These are phyloP conservation scores for Auanema freiburgensis DNA, from an alignment of 2,888 invertebrate species.

Conservation along the genomic window DNA sequence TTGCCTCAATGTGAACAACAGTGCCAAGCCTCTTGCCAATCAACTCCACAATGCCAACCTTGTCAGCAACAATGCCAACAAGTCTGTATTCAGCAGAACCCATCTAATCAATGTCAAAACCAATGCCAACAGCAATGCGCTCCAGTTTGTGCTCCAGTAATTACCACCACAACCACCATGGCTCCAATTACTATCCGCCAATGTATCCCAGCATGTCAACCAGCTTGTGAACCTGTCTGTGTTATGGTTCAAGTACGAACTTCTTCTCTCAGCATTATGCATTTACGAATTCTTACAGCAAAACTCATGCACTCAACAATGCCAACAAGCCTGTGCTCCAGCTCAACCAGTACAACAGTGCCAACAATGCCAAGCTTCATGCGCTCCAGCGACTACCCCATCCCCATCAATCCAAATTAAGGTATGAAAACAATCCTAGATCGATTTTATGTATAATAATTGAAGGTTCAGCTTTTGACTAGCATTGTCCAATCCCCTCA, in stretches of 20 bases:
- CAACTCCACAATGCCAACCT: constrained; percentile 6
- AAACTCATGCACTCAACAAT: constrained; percentile 20
- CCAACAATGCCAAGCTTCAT: constrained; percentile 30
- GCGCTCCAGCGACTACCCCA: constrained; percentile 18
- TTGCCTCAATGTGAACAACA: constrained; percentile 28
- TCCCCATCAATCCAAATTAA: constrained; percentile 16
- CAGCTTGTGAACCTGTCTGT: constrained; percentile 30
- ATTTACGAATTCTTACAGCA: background rate
- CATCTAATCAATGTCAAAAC: constrained; percentile 25
- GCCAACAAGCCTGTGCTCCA: constrained; percentile 25
- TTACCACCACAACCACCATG: constrained; percentile 26
- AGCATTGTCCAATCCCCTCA: constrained; percentile 35
- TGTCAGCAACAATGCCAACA: constrained; percentile 12
- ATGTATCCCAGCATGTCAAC: constrained; percentile 30
- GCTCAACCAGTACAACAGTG: constrained; percentile 20
- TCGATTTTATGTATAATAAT: background rate
- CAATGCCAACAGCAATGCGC: constrained; percentile 35
- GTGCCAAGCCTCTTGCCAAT: constrained; percentile 10
- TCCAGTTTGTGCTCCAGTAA: constrained; percentile 26
- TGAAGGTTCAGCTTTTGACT: constrained; percentile 32
- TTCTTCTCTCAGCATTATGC: constrained; percentile 3
- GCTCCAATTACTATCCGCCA: constrained; percentile 22
- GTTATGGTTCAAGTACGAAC: background rate
- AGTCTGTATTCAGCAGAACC: constrained; percentile 16
- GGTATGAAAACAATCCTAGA: background rate